These are phyloP conservation scores for Pseudomyrmex pallidus DNA, from an alignment of 1,140 invertebrate species.

Conservation along the genomic window DNA sequence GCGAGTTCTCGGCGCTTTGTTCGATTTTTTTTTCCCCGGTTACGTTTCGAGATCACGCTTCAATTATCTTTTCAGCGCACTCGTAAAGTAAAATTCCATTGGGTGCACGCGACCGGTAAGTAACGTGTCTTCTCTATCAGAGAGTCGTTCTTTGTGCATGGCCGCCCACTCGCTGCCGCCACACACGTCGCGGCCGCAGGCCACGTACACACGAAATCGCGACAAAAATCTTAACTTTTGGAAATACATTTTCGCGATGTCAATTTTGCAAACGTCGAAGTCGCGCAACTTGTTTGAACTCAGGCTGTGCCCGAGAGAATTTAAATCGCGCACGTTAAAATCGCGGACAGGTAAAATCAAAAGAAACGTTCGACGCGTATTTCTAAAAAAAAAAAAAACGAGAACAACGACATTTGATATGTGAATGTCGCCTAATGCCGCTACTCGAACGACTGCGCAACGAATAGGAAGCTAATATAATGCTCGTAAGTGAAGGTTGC, in stretches of 20 bases:
- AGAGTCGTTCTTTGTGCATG: conserved; percentile 42
- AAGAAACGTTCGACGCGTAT: background rate
- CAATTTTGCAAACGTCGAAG: too few relatives aligned
- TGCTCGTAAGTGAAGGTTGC: conserved; percentile 65
- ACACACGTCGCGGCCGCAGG: conserved; percentile 47
- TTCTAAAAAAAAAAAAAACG: too few relatives aligned
- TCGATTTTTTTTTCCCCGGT: conserved; percentile 10
- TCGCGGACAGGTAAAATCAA: background rate
- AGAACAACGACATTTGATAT: too few relatives aligned
- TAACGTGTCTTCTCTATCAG: conserved; percentile 36
- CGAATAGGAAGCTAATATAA: conserved; percentile 66
- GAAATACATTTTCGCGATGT: background rate
- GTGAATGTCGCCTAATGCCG: conserved; percentile 22
- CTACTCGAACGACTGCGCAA: conserved; percentile 55
- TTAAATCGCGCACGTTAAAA: too few relatives aligned
- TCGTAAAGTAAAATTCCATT: conserved; percentile 52
- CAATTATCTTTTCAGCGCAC: conserved; percentile 50
- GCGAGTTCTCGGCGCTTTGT: background rate
- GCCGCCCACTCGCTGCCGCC: conserved; percentile 65
- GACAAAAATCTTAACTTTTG: conserved; percentile 7
- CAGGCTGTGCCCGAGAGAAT: too few relatives aligned
- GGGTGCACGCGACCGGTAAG: conserved; percentile 25
- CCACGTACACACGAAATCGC: conserved; percentile 18
- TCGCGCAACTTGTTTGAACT: too few relatives aligned
- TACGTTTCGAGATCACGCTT: conserved; percentile 3